Base-by-base conservation (phyloP, 1,140 invertebrate species). In the Aphaenogaster rudis region DNA sequence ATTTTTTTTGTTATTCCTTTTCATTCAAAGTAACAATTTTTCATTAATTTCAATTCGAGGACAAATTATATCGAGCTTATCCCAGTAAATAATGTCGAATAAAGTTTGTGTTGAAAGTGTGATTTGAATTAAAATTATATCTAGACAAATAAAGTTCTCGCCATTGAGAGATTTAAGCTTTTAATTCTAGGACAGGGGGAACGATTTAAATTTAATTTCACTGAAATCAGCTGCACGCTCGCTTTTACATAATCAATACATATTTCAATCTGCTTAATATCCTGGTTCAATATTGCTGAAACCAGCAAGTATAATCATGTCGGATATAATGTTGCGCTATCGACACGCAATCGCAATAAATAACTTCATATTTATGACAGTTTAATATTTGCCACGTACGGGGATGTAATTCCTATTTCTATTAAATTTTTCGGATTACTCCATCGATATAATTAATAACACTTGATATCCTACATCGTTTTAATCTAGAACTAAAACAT, bases 331-430 rank as follows among this genome's bases (percentile, higher is more conserved):
- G 33, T 81, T 81, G 21, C 36, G 9, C 33, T 42, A 84, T 63
- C 42, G 13, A 50, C 69, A 76, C 4, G 80, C 80, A 59, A 84
- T 74, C 28, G 66, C 52, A 69, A 59, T 82, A 82, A 72, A 82
- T 72, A 82, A 82, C 36, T 59, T 36, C 28, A 36, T 50, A 84
- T 17, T 61, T 9, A 17, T 59, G 42, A 84, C 69, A 76, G 39
- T 74, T 84, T 63, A 76, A 59, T 61, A 52, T 72, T 45, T 17
- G 64, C 7, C 4, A 6, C 6, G 9, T 45, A 42, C 1, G 5
- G 50, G 59, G 8, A 64, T 59, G 54, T 33, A 72, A 82, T n/a
- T 59, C 13, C 28, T 72, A 61, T 7, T 74, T 74, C n/a, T 50
- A 48, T 5, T 21, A 42, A 71, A 71, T 84, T 61, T 74, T 76